phyloP scores from a whole-genome alignment of 2,797 vertebrate genomes.

The Alectoris magna region DNA sequence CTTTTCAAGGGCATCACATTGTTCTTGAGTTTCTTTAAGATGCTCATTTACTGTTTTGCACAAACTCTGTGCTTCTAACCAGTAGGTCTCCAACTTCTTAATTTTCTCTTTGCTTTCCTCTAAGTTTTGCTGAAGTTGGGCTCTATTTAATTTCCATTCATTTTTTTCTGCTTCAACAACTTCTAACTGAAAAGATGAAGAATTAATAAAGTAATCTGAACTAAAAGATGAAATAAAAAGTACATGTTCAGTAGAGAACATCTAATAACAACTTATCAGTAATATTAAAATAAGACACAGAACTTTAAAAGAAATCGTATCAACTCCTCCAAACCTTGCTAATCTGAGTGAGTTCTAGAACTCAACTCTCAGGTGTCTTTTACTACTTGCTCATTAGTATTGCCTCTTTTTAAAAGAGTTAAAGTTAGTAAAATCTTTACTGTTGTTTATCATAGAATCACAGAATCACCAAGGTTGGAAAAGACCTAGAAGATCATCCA shows the following conservation, averaged over 20 bases:
- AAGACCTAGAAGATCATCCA: no score
- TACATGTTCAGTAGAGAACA: not conserved
- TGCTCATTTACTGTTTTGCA: slow-evolving; percentile 90
- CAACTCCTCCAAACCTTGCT: not conserved
- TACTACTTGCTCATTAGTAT: not conserved
- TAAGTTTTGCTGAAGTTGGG: slow-evolving; percentile 85
- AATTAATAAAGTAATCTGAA: slow-evolving; percentile 22
- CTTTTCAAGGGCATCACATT: slow-evolving; percentile 90
- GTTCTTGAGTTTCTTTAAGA: slow-evolving; percentile 88
- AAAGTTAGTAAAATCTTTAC: not conserved
- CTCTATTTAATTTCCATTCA: slow-evolving; percentile 84
- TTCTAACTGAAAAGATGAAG: slow-evolving; percentile 79
- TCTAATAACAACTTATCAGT: not conserved
- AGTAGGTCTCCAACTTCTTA: slow-evolving; percentile 89
- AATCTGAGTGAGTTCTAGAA: not conserved
- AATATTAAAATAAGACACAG: not conserved
- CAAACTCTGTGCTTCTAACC: slow-evolving; percentile 90
- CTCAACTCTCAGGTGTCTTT: not conserved
- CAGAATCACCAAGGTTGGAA: no score
- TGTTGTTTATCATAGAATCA: no score
- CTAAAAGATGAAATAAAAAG: not conserved
- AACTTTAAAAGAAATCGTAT: not conserved
- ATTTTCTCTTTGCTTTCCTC: slow-evolving; percentile 88
- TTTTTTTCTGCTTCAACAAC: slow-evolving; percentile 81
- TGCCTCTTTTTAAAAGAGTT: not conserved